Evolutionary conservation across 2,113 vertebrate species (phyloP), one percentile per base, ranked within the genome.

Genomic region (Xyliphius kryptos): DNA sequence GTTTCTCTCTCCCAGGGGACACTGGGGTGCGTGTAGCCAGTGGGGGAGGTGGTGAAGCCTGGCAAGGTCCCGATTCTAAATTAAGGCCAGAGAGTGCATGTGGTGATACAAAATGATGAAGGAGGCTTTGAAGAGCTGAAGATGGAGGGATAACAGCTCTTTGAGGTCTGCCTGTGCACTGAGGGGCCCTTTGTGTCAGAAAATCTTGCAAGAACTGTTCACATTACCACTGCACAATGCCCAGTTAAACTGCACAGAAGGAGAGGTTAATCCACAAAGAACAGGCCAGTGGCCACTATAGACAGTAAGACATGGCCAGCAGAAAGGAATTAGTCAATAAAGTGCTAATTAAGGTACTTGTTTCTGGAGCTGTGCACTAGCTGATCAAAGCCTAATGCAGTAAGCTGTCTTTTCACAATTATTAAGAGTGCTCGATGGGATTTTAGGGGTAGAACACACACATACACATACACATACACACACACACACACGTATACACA

Each of bases 301-400:
- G 69, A 57, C 40, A 71, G 53, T 67, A 66, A 73, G 71, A 73
- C 71, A 68, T 67, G 68, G 60, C 21, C 37, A 36, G 21, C 61
- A 74, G 69, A 76, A 67, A 72, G 58, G 69, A 65, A 64, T 56
- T 56, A 71, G 74, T 74, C 71, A 72, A 70, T 73, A 66, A 76
- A 74, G 60, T 53, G 71, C 67, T 70, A 76, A 77, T 76, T 74
- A 80, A 77, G 74, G 53, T 60, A 67, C 71, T 74, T 73, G 66
- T 70, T 73, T 67, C 64, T 72, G 48, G 56, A 69, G 59, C 19
- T 6, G 46, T 67, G 55, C 69, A 65, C 54, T 12, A 20, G n/a
- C 16, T 22, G 54, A 74, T 72, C 71, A 77, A 74, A 77, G 71
- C 52, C 36, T n/a, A 53, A 54, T 44, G 14, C 38, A 6, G 58